Evolutionary conservation across 2,113 vertebrate genomes (phyloP).

Genomic region (Lasiurus borealis): DNA sequence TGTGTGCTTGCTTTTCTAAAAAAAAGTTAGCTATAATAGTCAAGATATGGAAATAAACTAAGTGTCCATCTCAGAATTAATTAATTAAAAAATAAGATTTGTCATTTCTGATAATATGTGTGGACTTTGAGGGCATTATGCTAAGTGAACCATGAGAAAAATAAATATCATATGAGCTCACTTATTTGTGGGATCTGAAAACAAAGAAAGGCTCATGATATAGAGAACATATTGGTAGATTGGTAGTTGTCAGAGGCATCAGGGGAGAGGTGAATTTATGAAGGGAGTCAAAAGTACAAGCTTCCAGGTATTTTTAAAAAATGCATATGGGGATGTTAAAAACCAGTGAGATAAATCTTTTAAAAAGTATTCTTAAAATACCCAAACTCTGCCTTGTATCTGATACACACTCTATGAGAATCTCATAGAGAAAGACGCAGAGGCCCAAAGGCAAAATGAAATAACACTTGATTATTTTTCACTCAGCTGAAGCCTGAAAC

Average conservation of each 20-base stretch:
- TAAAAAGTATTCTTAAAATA: background rate
- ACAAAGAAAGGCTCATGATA: background rate
- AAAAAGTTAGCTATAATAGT: constrained; percentile 14
- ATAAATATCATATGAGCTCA: background rate
- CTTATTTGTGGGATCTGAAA: background rate
- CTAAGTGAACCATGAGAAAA: constrained; percentile 19
- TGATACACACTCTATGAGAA: background rate
- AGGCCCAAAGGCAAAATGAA: background rate
- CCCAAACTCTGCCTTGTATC: background rate
- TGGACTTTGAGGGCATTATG: background rate
- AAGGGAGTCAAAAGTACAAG: background rate
- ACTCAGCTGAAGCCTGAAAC: background rate
- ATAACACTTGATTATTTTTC: background rate
- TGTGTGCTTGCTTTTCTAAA: too few relatives aligned
- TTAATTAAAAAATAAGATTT: background rate
- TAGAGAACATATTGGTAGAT: background rate
- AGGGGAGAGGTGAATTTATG: background rate
- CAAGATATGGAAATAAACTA: background rate
- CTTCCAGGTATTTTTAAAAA: background rate
- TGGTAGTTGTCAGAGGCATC: background rate
- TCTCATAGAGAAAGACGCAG: background rate
- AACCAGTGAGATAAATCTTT: background rate
- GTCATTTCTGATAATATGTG: background rate
- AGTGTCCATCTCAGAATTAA: background rate
- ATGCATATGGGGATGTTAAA: background rate